These are phyloP conservation scores for Hemibagrus guttatus DNA, from an alignment of 2,797 vertebrate species.

Conservation along the genomic window DNA sequence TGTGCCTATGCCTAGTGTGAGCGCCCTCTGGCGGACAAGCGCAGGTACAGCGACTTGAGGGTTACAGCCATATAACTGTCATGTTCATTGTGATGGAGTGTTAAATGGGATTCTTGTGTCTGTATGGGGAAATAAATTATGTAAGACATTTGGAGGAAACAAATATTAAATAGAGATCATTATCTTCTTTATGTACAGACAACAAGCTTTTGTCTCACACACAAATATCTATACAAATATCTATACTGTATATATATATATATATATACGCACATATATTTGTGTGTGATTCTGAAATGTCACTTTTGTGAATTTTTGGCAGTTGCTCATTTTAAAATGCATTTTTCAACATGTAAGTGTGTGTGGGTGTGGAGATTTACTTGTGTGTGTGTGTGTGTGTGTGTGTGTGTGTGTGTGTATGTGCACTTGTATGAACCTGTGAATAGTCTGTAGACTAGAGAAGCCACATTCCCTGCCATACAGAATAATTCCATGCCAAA, in stretches of 20 bases:
- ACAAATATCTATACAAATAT: no score
- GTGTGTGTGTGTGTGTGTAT: background rate
- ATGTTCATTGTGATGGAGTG: background rate
- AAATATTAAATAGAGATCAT: background rate
- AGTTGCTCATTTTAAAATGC: background rate
- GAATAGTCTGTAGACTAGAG: background rate
- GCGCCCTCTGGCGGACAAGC: slow-evolving; percentile 9
- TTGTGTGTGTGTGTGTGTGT: background rate
- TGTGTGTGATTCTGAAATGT: no score
- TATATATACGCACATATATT: no score
- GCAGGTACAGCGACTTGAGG: background rate
- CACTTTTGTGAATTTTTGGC: background rate
- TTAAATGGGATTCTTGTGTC: background rate
- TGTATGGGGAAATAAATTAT: background rate
- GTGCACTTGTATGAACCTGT: background rate
- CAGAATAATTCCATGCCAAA: background rate
- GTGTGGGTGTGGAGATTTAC: background rate
- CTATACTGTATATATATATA: no score
- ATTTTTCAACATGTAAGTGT: background rate
- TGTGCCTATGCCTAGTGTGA: background rate
- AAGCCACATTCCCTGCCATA: background rate
- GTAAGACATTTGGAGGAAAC: background rate
- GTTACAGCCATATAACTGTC: background rate
- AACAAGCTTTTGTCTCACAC: background rate
- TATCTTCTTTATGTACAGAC: background rate